Base-by-base conservation (phyloP, 2,888 invertebrate genomes). In the Plusia festucae region DNA sequence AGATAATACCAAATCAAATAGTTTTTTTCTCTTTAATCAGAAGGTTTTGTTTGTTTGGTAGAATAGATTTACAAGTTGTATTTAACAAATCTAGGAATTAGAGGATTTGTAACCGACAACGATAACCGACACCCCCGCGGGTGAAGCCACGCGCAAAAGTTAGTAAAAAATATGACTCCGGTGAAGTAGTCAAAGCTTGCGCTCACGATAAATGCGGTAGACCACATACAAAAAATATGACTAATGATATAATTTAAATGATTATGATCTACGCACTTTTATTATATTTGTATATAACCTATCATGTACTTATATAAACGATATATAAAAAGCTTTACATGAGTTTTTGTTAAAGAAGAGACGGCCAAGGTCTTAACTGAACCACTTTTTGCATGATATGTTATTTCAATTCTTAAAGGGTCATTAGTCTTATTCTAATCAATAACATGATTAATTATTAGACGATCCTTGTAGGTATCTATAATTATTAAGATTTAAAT, bases 361-460 rank as follows among this genome's bases (percentile, higher is more conserved):
- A 49, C 46, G 46, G 18, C 4, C 46, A 20, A 20, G 46, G 18
- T 46, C 18, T 46, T 46, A 18, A n/a, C 9, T 46, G 40, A 15
- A 2, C 46, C 18, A 4, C 18, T 20, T 49, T 20, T 49, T 18
- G 46, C 18, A 46, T 18, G 16, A 46, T 9, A 18, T 20, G 18
- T 16, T 9, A 46, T 3, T 16, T 44, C 6, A 16, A 44, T n/a
- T 18, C 16, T 46, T 46, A 46, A 46, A 46, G 16, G 46, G 18
- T 49, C 46, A 49, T 49, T 49, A 49, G 18, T 18, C 46, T 46
- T 46, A 34, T 15, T 15, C 15, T 34, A 34, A 40, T n/a, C 40
- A n/a, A 4, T 40, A n/a, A 40, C n/a, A 40, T 40, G 40, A 40
- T n/a, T 40, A n/a, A 15, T n/a, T n/a, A 5, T 40, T 15, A n/a